Base-by-base conservation (phyloP, 2,113 vertebrate species). In the Colossoma macropomum region DNA sequence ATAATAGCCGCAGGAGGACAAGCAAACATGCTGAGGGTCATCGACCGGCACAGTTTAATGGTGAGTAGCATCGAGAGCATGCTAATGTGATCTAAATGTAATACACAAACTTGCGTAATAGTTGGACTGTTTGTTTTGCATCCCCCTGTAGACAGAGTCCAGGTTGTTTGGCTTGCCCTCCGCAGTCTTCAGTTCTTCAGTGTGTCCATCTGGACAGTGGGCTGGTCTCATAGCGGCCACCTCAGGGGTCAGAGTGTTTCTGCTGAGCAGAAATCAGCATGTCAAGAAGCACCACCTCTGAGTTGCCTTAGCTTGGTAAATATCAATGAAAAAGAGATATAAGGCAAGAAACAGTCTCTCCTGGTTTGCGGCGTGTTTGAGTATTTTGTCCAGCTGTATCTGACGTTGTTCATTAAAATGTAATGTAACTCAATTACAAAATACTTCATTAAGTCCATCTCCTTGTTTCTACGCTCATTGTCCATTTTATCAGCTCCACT, bases 1-100 rank as follows among this genome's bases (percentile, higher is more conserved):
- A 88, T 93, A 1, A 25, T 92, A 32, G 90, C 89, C 9, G 91
- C 82, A 0, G 92, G 92, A 3, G 88, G 90, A 71, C 85, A 89
- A 41, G 23, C 77, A 38, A 92, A 93, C 75, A 71, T 87, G 70
- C 85, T 91, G 69, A 78, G 81, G n/a, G 80, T 93, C 50, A 87
- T 92, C 25, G 84, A 90, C 75, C 79, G 86, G 3, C 73, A 82
- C 48, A 89, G 88, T 25, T 66, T 90, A 23, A 75, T 38, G 90
- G 92, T 93, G 38, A 54, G 89, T 68, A 32, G 30, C 30, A 34
- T n/a, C 19, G 1, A 65, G 16, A 13, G 19, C 13, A 63, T 8
- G 23, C 41, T 52, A 54, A 54, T 54, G 1, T 19, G 6, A 54
- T 17, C 3, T 23, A 1, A 56, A 23, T 12, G 28, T 70, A 54